These are phyloP conservation scores for Nicator chloris DNA, from an alignment of 2,113 vertebrate genomes.

Conservation along the genomic window DNA sequence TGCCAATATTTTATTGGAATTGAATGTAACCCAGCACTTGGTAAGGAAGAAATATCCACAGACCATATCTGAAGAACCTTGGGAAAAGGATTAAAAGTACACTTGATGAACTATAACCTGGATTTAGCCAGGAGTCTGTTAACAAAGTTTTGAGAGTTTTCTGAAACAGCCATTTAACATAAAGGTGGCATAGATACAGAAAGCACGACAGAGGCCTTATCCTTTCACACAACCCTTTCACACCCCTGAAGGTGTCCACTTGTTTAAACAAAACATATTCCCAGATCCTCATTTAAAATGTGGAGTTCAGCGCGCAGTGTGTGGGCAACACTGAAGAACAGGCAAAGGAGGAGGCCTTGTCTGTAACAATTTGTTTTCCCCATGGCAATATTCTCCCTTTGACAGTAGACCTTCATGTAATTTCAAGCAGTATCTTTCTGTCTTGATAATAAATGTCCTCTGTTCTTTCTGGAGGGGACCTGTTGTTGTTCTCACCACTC, in stretches of 20 bases:
- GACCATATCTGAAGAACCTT: background rate
- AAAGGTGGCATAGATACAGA: background rate
- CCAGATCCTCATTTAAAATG: background rate
- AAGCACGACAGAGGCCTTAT: background rate
- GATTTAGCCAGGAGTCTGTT: background rate
- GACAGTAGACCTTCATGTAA: background rate
- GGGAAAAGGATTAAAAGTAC: background rate
- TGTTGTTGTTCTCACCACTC: background rate
- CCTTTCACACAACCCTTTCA: background rate
- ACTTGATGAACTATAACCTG: background rate
- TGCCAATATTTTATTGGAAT: background rate
- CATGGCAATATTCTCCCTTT: background rate
- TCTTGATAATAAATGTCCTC: background rate
- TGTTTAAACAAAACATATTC: background rate
- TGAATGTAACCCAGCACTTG: background rate
- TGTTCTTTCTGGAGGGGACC: background rate
- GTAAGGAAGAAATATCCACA: background rate
- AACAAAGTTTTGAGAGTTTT: background rate
- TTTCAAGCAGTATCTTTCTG: background rate
- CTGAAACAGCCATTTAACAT: background rate
- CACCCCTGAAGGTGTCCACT: background rate
- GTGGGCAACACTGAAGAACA: background rate
- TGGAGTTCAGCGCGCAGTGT: background rate
- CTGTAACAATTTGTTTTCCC: background rate
- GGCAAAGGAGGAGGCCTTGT: background rate